phyloP scores from a whole-genome alignment of 2,113 vertebrate species.

The Dendrocopos noguchii region DNA sequence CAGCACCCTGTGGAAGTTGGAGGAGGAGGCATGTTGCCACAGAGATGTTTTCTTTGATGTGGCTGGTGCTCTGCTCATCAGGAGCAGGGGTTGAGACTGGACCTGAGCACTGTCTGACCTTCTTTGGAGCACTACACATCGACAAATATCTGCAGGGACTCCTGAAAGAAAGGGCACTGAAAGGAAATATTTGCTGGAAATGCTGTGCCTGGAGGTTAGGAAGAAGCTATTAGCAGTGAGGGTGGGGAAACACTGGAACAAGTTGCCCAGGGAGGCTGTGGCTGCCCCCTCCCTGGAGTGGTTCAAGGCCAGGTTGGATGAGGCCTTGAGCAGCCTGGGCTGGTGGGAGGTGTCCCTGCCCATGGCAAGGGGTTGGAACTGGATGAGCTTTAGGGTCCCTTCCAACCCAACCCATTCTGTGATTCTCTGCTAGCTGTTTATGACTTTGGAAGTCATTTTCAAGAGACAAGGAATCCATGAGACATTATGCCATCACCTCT shows the following conservation, averaged over 20 bases:
- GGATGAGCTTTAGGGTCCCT: too few species aligned
- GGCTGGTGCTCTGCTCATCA: not conserved
- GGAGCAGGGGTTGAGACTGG: not conserved
- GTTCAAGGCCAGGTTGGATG: too few species aligned
- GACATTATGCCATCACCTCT: not conserved
- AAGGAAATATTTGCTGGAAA: not conserved
- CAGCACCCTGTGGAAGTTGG: not conserved
- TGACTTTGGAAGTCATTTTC: not conserved
- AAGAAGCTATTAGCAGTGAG: too few species aligned
- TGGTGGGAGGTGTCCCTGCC: too few species aligned
- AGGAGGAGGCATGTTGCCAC: not conserved
- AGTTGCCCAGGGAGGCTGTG: too few species aligned
- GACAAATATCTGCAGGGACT: not conserved
- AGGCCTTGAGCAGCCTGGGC: too few species aligned
- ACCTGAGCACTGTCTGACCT: not conserved
- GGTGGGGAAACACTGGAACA: too few species aligned
- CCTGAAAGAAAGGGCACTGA: not conserved
- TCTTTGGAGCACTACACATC: not conserved
- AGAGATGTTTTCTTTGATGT: not conserved
- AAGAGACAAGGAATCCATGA: fast-evolving
- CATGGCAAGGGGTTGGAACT: too few species aligned
- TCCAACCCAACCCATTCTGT: too few species aligned
- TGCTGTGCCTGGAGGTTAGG: not conserved
- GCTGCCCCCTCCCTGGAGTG: too few species aligned
- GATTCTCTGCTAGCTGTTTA: not conserved